A percentile compares a stretch with the other conserved stretches of the same genome.
phyloP scores from a whole-genome alignment of 2,888 invertebrate species.

The Zygogramma bicolorata region DNA sequence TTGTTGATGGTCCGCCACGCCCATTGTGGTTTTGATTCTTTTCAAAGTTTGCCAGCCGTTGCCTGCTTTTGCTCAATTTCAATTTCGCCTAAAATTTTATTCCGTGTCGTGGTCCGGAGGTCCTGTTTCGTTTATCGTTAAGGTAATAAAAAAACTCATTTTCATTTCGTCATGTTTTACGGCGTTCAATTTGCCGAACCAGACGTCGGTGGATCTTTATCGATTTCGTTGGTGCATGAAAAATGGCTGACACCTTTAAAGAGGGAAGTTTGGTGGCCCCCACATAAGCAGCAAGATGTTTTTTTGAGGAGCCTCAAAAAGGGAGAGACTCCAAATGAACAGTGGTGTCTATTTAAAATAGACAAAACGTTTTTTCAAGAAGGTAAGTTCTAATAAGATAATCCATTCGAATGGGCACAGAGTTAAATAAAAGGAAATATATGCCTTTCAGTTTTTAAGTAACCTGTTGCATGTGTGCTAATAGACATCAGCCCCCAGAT shows the following conservation, averaged over 20 bases:
- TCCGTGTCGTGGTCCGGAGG: slow-evolving; percentile 13
- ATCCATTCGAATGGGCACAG: slow-evolving; percentile 12
- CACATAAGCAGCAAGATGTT: slow-evolving; percentile 6
- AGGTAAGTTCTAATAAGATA: slow-evolving; percentile 10
- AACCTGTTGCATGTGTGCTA: slow-evolving; percentile 1
- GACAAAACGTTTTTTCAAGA: slow-evolving; percentile 12
- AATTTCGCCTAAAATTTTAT: slow-evolving; percentile 8
- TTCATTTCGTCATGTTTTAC: slow-evolving; percentile 8
- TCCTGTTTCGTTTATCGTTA: background rate
- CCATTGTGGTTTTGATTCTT: slow-evolving; percentile 12
- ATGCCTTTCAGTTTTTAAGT: slow-evolving; percentile 4
- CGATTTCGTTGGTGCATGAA: slow-evolving; percentile 16
- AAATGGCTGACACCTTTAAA: slow-evolving; percentile 18
- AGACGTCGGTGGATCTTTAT: slow-evolving; percentile 8
- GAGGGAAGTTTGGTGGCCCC: slow-evolving; percentile 14
- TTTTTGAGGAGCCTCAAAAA: slow-evolving; percentile 16
- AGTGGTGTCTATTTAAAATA: slow-evolving; percentile 12
- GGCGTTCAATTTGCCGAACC: slow-evolving; percentile 12
- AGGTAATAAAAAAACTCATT: background rate
- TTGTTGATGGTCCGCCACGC: slow-evolving; percentile 6
- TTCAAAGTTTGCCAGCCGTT: slow-evolving; percentile 8
- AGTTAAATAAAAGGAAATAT: background rate
- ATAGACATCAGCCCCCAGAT: too few relatives aligned
- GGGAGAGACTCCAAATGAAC: slow-evolving; percentile 13
- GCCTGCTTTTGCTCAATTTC: slow-evolving; percentile 9